Conservation (phyloP, 2,113 vertebrate species). For the Neogobius melanostomus region DNA sequence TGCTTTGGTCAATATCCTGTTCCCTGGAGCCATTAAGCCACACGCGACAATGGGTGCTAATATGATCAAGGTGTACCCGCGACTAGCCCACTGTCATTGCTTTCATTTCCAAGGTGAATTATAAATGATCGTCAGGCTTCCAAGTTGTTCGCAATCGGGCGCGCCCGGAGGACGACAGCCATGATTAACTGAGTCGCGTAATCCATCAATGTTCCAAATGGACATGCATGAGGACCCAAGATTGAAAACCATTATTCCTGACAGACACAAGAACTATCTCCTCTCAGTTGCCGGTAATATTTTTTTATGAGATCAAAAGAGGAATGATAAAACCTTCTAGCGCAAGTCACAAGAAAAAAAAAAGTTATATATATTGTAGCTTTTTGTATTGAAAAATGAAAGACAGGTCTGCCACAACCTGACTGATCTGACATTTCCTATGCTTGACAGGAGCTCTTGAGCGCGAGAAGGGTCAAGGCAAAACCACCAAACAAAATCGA, state of each 20-base stretch:
- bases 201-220: constrained; percentile 55
- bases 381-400: constrained; percentile 54
- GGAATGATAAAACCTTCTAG: constrained; percentile 44
- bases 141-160: constrained; percentile 37
- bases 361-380: constrained; percentile 11
- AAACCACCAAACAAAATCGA: constrained; percentile 10
- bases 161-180: constrained; percentile 19
- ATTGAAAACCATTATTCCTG: constrained; percentile 45
- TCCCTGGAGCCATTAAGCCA: constrained; percentile 66
- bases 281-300: constrained; percentile 48
- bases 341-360: constrained; percentile 35
- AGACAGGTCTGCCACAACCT: constrained; percentile 13
- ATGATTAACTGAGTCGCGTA: constrained; percentile 44
- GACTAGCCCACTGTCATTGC: constrained; percentile 57
- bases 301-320: constrained; percentile 36
- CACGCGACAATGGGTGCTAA: constrained; percentile 66
- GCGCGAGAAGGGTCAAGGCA: constrained; percentile 20
- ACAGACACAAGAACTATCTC: constrained; percentile 31
- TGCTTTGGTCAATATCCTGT: constrained; percentile 75
- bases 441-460: constrained; percentile 34
- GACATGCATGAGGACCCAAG: constrained; percentile 47
- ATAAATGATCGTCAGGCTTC: constrained; percentile 54
- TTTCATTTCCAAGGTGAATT: constrained; percentile 72
- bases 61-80: constrained; percentile 61
- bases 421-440: constrained; percentile 38